phyloP scores from a whole-genome alignment of 2,113 vertebrate species.

The Corapipo altera region DNA sequence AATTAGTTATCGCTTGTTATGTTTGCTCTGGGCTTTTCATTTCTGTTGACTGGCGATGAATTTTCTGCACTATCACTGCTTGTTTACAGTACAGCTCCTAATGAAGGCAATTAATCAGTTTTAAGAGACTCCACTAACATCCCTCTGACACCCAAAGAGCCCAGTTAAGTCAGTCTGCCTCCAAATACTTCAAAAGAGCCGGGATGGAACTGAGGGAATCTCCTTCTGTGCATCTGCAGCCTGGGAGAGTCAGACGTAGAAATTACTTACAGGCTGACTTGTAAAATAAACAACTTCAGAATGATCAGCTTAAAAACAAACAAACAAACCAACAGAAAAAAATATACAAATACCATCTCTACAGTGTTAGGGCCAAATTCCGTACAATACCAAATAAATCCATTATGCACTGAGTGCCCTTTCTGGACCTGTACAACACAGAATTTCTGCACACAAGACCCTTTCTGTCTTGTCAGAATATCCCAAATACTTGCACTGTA shows the following conservation, averaged over 20 bases:
- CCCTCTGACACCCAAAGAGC: not conserved
- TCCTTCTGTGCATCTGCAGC: not conserved
- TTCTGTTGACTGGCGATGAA: slow-evolving; percentile 26
- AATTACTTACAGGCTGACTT: not conserved
- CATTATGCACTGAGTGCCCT: not conserved
- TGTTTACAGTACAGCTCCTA: slow-evolving; percentile 36
- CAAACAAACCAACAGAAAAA: not conserved
- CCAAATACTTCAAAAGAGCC: not conserved
- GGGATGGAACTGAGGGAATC: not conserved
- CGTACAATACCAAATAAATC: not conserved
- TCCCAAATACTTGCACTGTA: not conserved
- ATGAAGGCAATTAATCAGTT: slow-evolving; percentile 35
- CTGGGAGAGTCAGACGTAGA: not conserved
- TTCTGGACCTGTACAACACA: not conserved
- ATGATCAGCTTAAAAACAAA: not conserved
- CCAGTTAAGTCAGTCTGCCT: not conserved
- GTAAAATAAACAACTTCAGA: not conserved
- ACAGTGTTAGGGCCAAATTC: not conserved
- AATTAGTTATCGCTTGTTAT: slow-evolving; percentile 19
- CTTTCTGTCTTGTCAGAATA: not conserved
- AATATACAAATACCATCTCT: not conserved
- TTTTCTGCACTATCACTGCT: not conserved
- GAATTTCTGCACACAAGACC: not conserved
- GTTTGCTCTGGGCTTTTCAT: slow-evolving; percentile 39
- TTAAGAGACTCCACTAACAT: slow-evolving; percentile 3